Evolutionary conservation across 2,888 invertebrate genomes (phyloP).

Genomic region (Drosophila buzzatii): DNA sequence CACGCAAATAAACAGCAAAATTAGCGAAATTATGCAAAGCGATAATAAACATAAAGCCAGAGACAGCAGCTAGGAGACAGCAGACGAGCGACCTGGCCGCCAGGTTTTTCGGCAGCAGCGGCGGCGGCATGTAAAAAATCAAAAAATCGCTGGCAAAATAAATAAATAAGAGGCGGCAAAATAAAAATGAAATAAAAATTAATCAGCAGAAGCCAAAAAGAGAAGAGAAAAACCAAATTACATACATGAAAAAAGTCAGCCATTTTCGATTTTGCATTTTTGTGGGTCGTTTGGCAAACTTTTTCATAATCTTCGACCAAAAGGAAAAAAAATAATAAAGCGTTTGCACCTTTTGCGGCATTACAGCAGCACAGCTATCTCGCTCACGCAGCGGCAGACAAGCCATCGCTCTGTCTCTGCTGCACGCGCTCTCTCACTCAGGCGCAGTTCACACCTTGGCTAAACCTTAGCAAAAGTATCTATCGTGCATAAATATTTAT

Average conservation of each 20-base stretch:
- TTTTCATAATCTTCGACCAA: conserved; percentile 65
- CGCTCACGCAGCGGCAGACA: conserved; percentile 14
- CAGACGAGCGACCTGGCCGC: conserved; percentile 26
- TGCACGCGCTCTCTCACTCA: conserved; percentile 30
- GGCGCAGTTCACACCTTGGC: conserved; percentile 73
- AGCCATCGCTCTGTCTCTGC: conserved; percentile 16
- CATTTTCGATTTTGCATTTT: conserved; percentile 67
- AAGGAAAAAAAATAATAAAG: conserved; percentile 36
- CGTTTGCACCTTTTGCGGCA: conserved; percentile 56
- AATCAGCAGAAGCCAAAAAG: conserved; percentile 34
- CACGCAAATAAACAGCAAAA: conserved; percentile 76
- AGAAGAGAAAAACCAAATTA: conserved; percentile 11
- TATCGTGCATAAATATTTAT: conserved; percentile 81
- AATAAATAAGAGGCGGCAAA: conserved; percentile 50
- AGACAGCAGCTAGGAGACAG: conserved; percentile 20
- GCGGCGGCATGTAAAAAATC: conserved; percentile 65
- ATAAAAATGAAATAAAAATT: conserved; percentile 42
- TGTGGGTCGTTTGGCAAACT: conserved; percentile 65
- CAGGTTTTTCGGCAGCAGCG: conserved; percentile 35
- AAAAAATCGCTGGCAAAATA: conserved; percentile 67
- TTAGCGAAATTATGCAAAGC: conserved; percentile 80
- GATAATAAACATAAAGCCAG: conserved; percentile 49
- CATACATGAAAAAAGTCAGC: conserved; percentile 40
- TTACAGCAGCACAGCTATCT: conserved; percentile 23
- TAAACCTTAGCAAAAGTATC: conserved; percentile 75